Evolutionary conservation across 1,140 invertebrate species (phyloP), one percentile per base, ranked within the genome.

Genomic region (Leptopilina boulardi): DNA sequence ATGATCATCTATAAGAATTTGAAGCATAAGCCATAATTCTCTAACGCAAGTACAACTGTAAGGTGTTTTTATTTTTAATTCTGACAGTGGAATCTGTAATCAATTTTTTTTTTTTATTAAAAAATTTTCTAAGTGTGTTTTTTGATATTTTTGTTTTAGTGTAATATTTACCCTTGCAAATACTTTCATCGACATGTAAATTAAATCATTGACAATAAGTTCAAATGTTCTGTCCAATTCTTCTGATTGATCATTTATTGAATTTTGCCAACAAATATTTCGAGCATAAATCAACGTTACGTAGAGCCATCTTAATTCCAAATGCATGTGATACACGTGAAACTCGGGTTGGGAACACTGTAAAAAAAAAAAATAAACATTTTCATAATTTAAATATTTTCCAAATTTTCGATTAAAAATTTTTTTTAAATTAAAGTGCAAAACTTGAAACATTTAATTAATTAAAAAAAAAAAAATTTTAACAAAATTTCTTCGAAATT

Each of bases 1-100:
- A 44, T 87, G 73, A 34, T 82, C 82, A 47, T 86, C 85, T n/a
- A 86, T 83, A 19, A 90, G 84, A 75, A 90, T 82, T 77, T 90
- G 88, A 38, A 91, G 51, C 85, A 91, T 88, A 0, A 89, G 79
- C 91, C 91, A 92, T 54, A 92, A 77, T 84, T 92, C 91, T 79
- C 89, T 85, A 13, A 87, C 82, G 70, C 91, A 92, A 2, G 88
- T 88, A 71, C 91, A 92, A 73, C 81, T 87, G 75, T 89, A 92
- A 9, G 91, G 89, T 30, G 86, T 90, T 84, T 82, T 90, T 0
- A 82, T 75, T 73, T 74, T 78, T 15, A 91, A 75, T 72, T 91
- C 87, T 51, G 75, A 74, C 11, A 86, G 81, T 47, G 83, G 77
- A 59, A 88, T 86, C 88, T 91, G 15, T 73, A 84, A 80, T 77